Base-by-base conservation (phyloP, 2,797 vertebrate species). In the Chloroceryle amazona region DNA sequence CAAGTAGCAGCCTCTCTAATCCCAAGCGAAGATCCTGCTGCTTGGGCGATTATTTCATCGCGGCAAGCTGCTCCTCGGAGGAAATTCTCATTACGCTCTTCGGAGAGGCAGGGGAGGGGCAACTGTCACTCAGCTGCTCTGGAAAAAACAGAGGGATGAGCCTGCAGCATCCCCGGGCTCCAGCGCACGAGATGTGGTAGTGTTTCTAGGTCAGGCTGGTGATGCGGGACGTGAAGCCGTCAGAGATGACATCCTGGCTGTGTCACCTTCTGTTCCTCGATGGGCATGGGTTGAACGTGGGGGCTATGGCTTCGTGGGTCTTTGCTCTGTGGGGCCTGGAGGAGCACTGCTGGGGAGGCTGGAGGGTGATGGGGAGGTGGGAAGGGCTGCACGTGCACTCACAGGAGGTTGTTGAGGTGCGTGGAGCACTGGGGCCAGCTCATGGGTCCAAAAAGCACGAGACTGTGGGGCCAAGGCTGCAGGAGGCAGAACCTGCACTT, bases 171-270 rank as follows among this genome's bases (percentile, higher is more conserved):
- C 91, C 89, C 73, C 8, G 39, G 87, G 87, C 95, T 96, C 87
- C 42, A 3, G 93, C 46, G 65, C 91, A 88, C 35, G 61, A 95
- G 96, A 96, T 11, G 25, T n/a, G 81, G 84, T 92, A 31, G 81
- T 62, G 87, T 97, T 97, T 96, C 93, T 97, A 96, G 96, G 96
- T 97, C 96, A 97, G 91, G 91, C 96, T 88, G 90, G 85, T 88
- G 93, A 95, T 92, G 94, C 44, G 31, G 96, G 86, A 97, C 11
- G 0, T 86, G 89, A 79, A 96, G 87, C 93, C 19, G 11, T 66
- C 87, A 55, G 82, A 93, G 85, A 61, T 93, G 91, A 88, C 92
- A 95, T 93, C 82, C 92, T 88, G 85, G 22, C 87, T 81, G 73
- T 93, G 91, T 89, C 96, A 95, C 92, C 92, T 91, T 82, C 92